Evolutionary conservation across 1,140 invertebrate genomes (phyloP), one percentile per base, ranked within the genome.

Genomic region (Drosophila sproati): DNA sequence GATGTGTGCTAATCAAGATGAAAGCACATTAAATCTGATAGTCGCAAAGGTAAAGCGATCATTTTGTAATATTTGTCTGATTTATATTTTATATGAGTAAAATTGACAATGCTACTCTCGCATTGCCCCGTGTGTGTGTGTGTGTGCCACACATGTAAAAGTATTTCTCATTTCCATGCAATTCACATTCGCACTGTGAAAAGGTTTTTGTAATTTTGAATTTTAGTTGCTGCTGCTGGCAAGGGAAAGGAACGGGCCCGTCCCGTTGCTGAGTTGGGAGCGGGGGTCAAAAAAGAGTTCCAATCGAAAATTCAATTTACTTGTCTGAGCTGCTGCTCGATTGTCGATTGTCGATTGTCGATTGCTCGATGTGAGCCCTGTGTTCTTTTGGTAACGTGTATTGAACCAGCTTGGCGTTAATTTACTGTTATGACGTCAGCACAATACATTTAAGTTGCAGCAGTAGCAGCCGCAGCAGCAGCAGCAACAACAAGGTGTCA

Each of bases 391-490:
- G 20, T 47, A 29, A 32, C 41, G 28, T 57, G 34, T 61, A 32
- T 67, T 72, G 35, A 35, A 20, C 34, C 63, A 52, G 31, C 52
- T 72, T 67, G 55, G 63, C 61, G 54, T 64, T 89, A 78, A 88
- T 88, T 88, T 89, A 88, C 66, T 80, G 80, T 88, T 88, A 88
- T 88, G 77, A 89, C 71, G 71, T 88, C 73, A 85, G 51, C 52
- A 29, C 43, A 34, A 45, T 51, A 75, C 73, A 63, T 73, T 43
- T 41, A 20, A 32, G 45, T 48, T 47, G 50, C 48, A 41, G 37
- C 48, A n/a, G 47, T 31, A 59, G 39, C 41, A 66, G n/a, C 31
- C 5, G 8, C 31, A 51, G 20, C n/a, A 50, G 47, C 29, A 31
- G 6, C 29, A 48, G 43, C 59, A 61, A 37, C 55, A 57, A 41